These are phyloP conservation scores for Enteromius anoplus DNA, from an alignment of 2,797 vertebrate genomes.

Conservation along the genomic window DNA sequence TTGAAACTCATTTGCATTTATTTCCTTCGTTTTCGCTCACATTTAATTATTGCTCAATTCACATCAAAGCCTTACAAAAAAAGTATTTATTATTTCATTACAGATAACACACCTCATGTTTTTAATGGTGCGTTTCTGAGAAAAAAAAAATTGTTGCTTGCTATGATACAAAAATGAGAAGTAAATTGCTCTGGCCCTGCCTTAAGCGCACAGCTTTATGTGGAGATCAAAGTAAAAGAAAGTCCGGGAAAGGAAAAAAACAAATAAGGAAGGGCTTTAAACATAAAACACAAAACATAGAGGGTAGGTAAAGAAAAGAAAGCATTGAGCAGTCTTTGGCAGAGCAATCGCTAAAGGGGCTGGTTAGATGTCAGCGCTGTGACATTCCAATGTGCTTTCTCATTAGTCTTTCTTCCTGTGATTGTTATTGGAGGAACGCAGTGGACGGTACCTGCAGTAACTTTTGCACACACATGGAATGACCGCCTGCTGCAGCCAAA, in stretches of 20 bases:
- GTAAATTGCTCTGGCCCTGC: conserved; percentile 16
- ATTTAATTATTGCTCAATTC: conserved; percentile 22
- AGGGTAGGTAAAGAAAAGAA: conserved; percentile 43
- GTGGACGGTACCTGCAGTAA: conserved; percentile 81
- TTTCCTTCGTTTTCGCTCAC: background rate
- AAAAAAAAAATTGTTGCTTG: conserved; percentile 26
- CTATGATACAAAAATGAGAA: conserved; percentile 21
- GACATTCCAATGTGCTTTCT: conserved; percentile 31
- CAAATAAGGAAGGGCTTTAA: conserved; percentile 28
- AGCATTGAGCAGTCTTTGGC: conserved; percentile 30
- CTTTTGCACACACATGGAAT: conserved; percentile 83
- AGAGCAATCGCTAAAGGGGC: conserved; percentile 24
- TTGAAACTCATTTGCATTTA: conserved; percentile 9
- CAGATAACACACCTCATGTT: background rate
- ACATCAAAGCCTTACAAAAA: background rate
- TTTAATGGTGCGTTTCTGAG: background rate
- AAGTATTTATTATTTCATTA: background rate
- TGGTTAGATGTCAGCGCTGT: conserved; percentile 33
- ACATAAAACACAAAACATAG: conserved; percentile 8
- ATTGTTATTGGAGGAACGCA: conserved; percentile 41
- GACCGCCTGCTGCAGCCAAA: conserved; percentile 81
- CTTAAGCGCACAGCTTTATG: conserved; percentile 39
- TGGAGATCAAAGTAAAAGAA: conserved; percentile 47
- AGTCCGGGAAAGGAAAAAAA: conserved; percentile 12
- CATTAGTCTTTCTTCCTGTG: conserved; percentile 44